These are phyloP conservation scores for Coptotermes formosanus DNA, from an alignment of 1,140 invertebrate species.

Conservation along the genomic window DNA sequence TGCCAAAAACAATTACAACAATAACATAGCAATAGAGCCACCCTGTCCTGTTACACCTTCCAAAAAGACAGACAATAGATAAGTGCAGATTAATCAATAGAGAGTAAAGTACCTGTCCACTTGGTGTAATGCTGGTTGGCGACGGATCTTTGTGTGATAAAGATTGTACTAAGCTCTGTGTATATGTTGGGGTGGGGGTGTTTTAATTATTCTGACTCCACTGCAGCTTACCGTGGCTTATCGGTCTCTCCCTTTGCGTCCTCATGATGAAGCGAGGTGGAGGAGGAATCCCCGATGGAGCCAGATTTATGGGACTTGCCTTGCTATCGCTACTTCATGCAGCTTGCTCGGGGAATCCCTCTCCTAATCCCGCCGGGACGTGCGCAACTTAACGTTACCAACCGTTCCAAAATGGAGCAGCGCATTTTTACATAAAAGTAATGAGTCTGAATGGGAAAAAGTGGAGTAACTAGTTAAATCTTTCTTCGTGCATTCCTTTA, in stretches of 20 bases:
- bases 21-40: background rate
- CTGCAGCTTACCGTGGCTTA: slow-evolving; percentile 6
- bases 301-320: background rate
- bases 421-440: background rate
- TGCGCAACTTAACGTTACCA: background rate
- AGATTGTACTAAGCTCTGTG: background rate
- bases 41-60: background rate
- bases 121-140: background rate
- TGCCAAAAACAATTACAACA: background rate
- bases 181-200: background rate
- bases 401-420: background rate
- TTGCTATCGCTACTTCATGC: slow-evolving; percentile 10
- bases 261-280: slow-evolving; percentile 9
- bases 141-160: background rate
- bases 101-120: background rate
- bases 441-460: background rate
- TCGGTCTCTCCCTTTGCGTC: background rate
- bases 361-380: background rate
- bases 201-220: background rate
- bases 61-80: background rate
- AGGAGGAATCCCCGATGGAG: slow-evolving; percentile 12
- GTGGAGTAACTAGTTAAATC: background rate
- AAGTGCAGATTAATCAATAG: background rate
- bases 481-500: no score
- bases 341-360: background rate